Evolutionary conservation across 2,888 invertebrate species (phyloP), one percentile per base, ranked within the genome.

Genomic region (Vanessa cardui): DNA sequence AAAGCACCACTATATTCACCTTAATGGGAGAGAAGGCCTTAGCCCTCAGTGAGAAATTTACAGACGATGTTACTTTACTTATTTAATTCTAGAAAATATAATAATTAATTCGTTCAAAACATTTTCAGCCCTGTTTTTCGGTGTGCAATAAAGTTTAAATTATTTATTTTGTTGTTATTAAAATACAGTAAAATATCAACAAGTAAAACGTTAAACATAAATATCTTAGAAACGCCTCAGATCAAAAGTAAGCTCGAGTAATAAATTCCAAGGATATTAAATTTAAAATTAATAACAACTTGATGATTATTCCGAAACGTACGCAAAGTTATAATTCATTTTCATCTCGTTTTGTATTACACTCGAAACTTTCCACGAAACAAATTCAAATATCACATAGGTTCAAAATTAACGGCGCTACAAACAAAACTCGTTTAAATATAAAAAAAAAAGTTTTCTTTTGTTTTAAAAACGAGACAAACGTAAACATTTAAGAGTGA

Each of bases 401-500:
- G 33, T 9, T 56, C n/a, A 39, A 56, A 56, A 56, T 56, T 56
- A 56, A 56, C 33, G 56, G n/a, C 49, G 20, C 59, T 46, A 72
- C 69, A 76, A 80, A 79, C 79, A 76, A 80, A 80, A 74, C 78
- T 81, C 78, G 77, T 80, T 80, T 74, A 65, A 76, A 79, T 79
- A 80, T 80, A 76, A 59, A 81, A 26, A 5, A 26, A 80, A 84
- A 82, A 33, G 75, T 80, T 80, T 45, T 58, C 61, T 72, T 59
- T 59, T 21, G 39, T 16, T 26, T 16, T 26, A 26, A 18, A n/a
- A 26, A 16, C 46, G 59, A 26, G 26, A 59, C n/a, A 39, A n/a
- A 56, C n/a, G 4, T 33, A 33, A 33, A n/a, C 16, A 20, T 44
- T 44, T 18, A 58, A 21, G 8, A 33, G 7, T 56, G 12, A n/a